Conservation (phyloP, 2,888 invertebrate species). For the Calameuta idolon region DNA sequence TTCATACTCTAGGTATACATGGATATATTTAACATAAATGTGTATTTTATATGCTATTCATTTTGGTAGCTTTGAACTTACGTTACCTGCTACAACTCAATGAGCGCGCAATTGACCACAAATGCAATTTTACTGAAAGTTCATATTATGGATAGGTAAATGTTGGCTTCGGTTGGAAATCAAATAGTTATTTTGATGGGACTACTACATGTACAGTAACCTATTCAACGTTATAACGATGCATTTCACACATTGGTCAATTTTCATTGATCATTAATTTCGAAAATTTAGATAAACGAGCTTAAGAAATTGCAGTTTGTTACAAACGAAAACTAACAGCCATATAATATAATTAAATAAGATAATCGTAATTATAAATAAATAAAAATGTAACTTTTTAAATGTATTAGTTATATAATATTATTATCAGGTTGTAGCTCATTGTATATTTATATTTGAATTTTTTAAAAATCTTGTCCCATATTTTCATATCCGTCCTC, state of each 20-base stretch:
- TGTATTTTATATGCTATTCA: neutral
- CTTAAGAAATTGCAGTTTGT: neutral
- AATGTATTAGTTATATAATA: neutral
- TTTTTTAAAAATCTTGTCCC: neutral
- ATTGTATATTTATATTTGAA: too few species aligned
- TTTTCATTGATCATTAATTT: neutral
- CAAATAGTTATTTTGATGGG: neutral
- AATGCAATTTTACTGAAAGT: neutral
- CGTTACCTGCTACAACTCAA: neutral
- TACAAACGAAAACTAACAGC: neutral
- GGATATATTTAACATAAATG: neutral
- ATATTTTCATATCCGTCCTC: neutral
- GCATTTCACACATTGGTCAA: neutral
- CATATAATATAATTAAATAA: neutral
- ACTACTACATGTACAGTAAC: neutral
- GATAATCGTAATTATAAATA: neutral
- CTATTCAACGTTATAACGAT: neutral
- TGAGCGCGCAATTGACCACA: neutral
- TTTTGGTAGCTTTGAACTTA: neutral
- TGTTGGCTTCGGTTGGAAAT: neutral
- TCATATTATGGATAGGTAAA: neutral
- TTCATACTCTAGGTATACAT: neutral
- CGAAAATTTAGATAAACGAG: neutral
- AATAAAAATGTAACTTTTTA: neutral
- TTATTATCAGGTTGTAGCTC: too few species aligned